Base-by-base conservation (phyloP, 2,113 vertebrate genomes). In the Prinia subflava region DNA sequence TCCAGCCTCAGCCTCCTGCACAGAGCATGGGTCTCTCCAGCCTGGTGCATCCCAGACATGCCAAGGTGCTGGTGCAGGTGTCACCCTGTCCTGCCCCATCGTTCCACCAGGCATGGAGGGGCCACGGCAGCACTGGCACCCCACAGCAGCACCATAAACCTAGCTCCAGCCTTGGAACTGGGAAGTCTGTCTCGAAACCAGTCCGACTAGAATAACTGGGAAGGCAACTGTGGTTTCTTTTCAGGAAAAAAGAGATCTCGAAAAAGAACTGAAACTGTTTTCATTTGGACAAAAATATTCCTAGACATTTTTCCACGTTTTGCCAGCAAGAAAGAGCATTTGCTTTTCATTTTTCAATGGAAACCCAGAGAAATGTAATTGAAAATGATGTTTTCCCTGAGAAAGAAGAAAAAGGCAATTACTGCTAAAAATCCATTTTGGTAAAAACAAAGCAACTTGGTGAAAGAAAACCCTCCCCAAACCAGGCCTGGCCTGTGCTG, bases 341-440 rank as follows among this genome's bases (percentile, higher is more conserved):
- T 96, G 95, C 92, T 96, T 97, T 90, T 97, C 79, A 97, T 97
- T 96, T 96, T 93, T 94, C 94, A 90, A 77, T 94, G 90, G 95
- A 93, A 96, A 96, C 79, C 70, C 83, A 56, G 85, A 86, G 85
- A 95, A 96, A 95, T 73, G 70, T 80, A 79, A 94, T 93, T 96
- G 90, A 69, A 92, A 93, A 94, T 37, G 19, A 85, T 85, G 94
- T 76, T 96, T 96, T 87, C 82, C 82, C 67, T 47, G 47, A 89
- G 39, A 77, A 83, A 37, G 70, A 80, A 77, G 71, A 71, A 60
- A 77, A 79, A n/a, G 15, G 25, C 80, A 89, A 63, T 89, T 87
- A 87, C 62, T 37, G 90, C 83, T 78, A 83, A 90, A 93, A 93
- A 92, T 85, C 55, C 59, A 4, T 94, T 90, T 93, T 83, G 79